A percentile compares a stretch with the other conserved stretches of the same genome.
Evolutionary conservation across 1,140 invertebrate species (phyloP).

Genomic region (Brachionus rotundiformis): DNA sequence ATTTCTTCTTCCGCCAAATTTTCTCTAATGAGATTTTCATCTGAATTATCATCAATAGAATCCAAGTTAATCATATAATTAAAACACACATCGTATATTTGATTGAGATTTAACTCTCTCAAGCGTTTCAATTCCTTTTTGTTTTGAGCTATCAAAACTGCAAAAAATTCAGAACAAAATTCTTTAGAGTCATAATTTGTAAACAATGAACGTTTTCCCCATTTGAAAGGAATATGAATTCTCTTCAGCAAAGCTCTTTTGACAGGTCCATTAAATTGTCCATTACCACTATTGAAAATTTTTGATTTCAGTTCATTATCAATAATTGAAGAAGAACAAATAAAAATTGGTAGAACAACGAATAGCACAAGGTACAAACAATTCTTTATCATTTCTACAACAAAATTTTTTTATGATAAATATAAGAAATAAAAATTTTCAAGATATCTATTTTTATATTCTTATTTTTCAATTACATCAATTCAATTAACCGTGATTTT

Average conservation of each 20-base stretch:
- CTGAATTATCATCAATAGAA: neutral
- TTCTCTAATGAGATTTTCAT: neutral
- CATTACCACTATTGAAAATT: neutral
- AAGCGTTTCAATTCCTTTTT: neutral
- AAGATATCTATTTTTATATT: neutral
- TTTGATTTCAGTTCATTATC: neutral
- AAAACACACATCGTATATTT: conserved; percentile 4
- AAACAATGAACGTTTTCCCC: conserved; percentile 16
- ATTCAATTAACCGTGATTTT: neutral
- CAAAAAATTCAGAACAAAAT: conserved; percentile 23
- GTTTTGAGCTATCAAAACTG: neutral
- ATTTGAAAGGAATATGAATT: conserved; percentile 39
- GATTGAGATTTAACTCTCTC: neutral
- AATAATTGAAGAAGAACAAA: neutral
- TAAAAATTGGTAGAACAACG: neutral
- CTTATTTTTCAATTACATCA: neutral
- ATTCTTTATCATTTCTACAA: neutral
- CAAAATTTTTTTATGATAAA: neutral
- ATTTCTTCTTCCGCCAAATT: neutral
- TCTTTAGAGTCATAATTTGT: neutral
- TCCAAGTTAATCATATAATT: neutral
- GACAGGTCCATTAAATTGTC: neutral
- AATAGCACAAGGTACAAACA: neutral
- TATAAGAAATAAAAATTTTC: too few relatives aligned
- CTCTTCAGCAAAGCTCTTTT: neutral